Conservation (phyloP, 2,797 vertebrate genomes). For the Antennarius maculatus region DNA sequence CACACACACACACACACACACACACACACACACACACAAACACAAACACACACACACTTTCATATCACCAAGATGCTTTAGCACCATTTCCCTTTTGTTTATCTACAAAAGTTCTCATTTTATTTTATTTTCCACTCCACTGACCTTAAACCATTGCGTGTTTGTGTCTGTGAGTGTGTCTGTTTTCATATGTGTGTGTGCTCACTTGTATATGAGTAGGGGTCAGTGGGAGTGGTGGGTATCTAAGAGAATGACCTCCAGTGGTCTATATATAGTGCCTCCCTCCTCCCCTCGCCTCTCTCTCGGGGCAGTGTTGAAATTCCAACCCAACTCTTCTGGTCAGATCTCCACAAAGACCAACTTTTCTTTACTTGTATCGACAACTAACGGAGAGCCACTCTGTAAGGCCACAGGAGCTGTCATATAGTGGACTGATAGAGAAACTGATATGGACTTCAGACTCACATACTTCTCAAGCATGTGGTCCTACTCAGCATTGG, state of each 20-base stretch:
- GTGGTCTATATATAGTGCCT: slow-evolving; percentile 77
- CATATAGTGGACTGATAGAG: slow-evolving; percentile 21
- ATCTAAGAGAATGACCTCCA: slow-evolving; percentile 78
- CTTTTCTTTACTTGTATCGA: slow-evolving; percentile 65
- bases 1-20: slow-evolving; percentile 6
- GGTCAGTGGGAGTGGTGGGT: slow-evolving; percentile 84
- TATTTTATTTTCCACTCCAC: slow-evolving; percentile 14
- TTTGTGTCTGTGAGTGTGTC: slow-evolving; percentile 24
- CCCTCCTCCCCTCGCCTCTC: slow-evolving; percentile 70
- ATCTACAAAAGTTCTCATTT: slow-evolving; percentile 21
- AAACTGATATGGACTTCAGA: slow-evolving; percentile 54
- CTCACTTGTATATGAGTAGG: slow-evolving; percentile 67
- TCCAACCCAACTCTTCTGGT: slow-evolving; percentile 85
- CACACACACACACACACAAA: slow-evolving; percentile 7
- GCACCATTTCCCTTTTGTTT: slow-evolving; percentile 30
- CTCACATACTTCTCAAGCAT: slow-evolving; percentile 49
- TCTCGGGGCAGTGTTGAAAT: slow-evolving; percentile 91
- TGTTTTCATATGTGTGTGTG: slow-evolving; percentile 55
- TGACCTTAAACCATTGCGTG: background rate
- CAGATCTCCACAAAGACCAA: slow-evolving; percentile 78
- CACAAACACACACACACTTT: slow-evolving; percentile 11
- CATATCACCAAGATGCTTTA: slow-evolving; percentile 19
- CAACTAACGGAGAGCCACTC: slow-evolving; percentile 50
- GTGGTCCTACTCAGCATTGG: slow-evolving; percentile 41
- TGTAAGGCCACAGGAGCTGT: slow-evolving; percentile 49